Percentiles rank a stretch among this genome's conserved stretches.
phyloP scores from a whole-genome alignment of 2,113 vertebrate genomes.

The Pyrgilauda ruficollis region DNA sequence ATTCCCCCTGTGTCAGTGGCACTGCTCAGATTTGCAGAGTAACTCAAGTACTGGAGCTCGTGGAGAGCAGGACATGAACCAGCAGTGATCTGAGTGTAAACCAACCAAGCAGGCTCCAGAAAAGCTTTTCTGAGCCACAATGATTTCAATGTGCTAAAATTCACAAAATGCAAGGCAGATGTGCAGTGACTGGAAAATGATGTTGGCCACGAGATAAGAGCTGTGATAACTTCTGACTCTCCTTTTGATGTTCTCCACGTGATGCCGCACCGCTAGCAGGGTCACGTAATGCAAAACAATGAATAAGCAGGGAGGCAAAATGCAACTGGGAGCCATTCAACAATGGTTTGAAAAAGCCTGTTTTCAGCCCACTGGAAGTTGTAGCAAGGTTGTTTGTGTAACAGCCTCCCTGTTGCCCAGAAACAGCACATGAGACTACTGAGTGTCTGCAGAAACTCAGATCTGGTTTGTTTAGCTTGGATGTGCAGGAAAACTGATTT shows the following conservation, averaged over 20 bases:
- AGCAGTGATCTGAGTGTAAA: neutral
- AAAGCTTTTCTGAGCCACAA: neutral
- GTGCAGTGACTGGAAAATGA: neutral
- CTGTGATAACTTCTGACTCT: neutral
- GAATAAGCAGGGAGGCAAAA: neutral
- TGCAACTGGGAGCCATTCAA: neutral
- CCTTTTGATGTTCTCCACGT: neutral
- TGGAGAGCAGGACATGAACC: neutral
- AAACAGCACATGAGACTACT: neutral
- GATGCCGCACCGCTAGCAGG: neutral
- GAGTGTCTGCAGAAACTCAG: neutral
- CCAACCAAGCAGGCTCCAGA: neutral
- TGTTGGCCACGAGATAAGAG: neutral
- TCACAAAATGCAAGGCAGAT: slow-evolving; percentile 26
- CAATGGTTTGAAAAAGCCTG: neutral
- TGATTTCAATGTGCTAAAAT: slow-evolving; percentile 19
- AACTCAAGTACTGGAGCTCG: neutral
- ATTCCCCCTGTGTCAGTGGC: neutral
- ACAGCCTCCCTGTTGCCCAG: slow-evolving; percentile 19
- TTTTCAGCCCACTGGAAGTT: neutral
- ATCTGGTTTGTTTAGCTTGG: slow-evolving; percentile 29
- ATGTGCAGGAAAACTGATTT: slow-evolving; percentile 9
- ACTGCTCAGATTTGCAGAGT: neutral
- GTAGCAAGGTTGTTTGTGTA: neutral
- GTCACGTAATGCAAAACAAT: neutral